These are phyloP conservation scores for Epicauta chinensis DNA, from an alignment of 1,140 invertebrate species.

Conservation along the genomic window DNA sequence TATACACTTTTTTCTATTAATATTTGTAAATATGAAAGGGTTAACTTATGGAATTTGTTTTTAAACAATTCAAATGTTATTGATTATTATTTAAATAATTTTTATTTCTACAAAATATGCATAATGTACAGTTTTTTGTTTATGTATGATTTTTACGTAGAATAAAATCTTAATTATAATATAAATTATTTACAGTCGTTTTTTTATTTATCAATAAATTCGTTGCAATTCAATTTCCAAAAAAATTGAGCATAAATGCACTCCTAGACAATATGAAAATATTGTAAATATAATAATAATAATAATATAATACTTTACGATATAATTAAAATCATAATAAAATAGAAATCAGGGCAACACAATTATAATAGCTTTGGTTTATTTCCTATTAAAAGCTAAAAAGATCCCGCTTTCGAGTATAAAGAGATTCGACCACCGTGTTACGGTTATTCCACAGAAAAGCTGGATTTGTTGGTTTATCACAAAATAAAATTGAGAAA, in stretches of 20 bases:
- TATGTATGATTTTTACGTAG: conserved; percentile 17
- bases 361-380: too few species aligned
- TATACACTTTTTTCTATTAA: too few species aligned
- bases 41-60: background rate
- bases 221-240: background rate
- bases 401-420: too few species aligned
- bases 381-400: too few species aligned
- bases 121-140: conserved; percentile 15
- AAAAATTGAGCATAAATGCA: conserved; percentile 2
- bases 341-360: background rate
- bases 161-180: conserved; percentile 13
- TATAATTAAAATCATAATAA: background rate
- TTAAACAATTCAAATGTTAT: conserved; percentile 1
- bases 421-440: too few species aligned
- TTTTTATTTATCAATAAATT: conserved; percentile 11
- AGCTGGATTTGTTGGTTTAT: too few species aligned
- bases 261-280: conserved; percentile 3
- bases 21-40: conserved; percentile 1
- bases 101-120: conserved; percentile 19
- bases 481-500: background rate
- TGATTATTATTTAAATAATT: conserved; percentile 18
- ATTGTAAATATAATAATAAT: background rate
- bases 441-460: too few species aligned
- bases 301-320: background rate
- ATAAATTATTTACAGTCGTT: conserved; percentile 15